A percentile compares a stretch with the other conserved stretches of the same genome.
Conservation (phyloP, 2,888 invertebrate genomes). For the Drosophila recens region DNA sequence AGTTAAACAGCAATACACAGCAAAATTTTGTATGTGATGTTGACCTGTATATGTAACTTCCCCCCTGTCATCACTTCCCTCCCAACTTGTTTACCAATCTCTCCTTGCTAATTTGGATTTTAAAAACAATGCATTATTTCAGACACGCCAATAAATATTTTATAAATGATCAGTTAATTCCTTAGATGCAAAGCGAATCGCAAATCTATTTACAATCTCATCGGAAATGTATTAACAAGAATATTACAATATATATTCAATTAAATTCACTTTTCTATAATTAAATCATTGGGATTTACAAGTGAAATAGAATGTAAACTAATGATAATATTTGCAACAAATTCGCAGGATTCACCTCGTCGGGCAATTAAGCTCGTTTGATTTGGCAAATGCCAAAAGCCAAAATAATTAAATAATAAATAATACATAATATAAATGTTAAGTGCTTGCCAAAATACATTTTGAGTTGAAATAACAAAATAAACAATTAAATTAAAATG, state of each 20-base stretch:
- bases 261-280: background rate
- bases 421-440: slow-evolving; percentile 38
- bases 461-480: slow-evolving; percentile 24
- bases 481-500: slow-evolving; percentile 53
- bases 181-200: background rate
- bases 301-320: background rate
- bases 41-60: slow-evolving; percentile 45
- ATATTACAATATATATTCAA: background rate
- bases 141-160: slow-evolving; percentile 18
- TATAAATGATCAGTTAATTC: slow-evolving; percentile 7
- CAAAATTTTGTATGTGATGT: slow-evolving; percentile 39
- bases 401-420: slow-evolving; percentile 24
- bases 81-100: background rate
- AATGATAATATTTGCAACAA: slow-evolving; percentile 7
- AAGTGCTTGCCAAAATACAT: slow-evolving; percentile 54
- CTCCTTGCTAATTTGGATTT: slow-evolving; percentile 3
- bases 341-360: slow-evolving; percentile 10
- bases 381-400: slow-evolving; percentile 36
- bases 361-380: slow-evolving; percentile 42
- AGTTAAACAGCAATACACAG: slow-evolving; percentile 41
- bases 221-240: background rate
- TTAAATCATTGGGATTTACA: background rate
- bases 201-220: slow-evolving; percentile 7
- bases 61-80: background rate
- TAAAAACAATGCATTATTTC: slow-evolving; percentile 30